A percentile compares a stretch with the other conserved stretches of the same genome.
Evolutionary conservation across 37 sponge, comb jelly and placozoan species (phyloP).

Genomic region (Spongilla lacustris): DNA sequence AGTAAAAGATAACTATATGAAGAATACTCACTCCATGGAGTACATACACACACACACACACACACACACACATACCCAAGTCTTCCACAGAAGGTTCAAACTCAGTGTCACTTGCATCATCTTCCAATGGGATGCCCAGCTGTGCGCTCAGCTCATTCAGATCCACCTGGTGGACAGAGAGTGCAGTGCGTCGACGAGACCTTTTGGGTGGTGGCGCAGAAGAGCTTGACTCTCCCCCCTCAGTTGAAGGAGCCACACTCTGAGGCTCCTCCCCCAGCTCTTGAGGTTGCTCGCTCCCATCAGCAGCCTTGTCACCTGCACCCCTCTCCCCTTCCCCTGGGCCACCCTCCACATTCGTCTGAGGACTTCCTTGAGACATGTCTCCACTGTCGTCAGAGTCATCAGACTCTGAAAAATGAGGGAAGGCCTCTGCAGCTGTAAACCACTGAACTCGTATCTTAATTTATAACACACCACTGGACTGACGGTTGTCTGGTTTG

Average conservation of each 20-base stretch:
- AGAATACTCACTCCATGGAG: no score
- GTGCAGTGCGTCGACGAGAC: constrained; percentile 97
- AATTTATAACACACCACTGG: not conserved
- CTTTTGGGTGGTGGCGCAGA: constrained; percentile 74
- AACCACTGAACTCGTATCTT: not conserved
- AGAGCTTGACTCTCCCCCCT: constrained; percentile 76
- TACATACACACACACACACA: not conserved
- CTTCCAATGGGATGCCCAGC: not conserved
- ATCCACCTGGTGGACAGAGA: constrained; percentile 65
- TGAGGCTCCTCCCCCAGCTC: not conserved
- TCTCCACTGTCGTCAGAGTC: not conserved
- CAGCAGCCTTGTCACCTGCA: not conserved
- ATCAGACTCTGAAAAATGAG: not conserved
- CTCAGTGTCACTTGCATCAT: not conserved
- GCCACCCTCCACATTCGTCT: not conserved
- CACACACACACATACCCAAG: not conserved
- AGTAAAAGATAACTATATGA: no score
- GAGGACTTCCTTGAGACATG: not conserved
- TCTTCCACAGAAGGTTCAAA: not conserved
- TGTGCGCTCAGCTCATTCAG: not conserved
- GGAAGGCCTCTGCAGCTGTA: not conserved
- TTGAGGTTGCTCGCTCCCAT: not conserved
- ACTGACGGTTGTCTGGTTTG: constrained; percentile 27
- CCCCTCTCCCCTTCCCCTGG: not conserved
- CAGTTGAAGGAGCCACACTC: not conserved